Percentiles rank a stretch among this genome's conserved stretches.
Conservation (phyloP, 2,113 vertebrate genomes). For the Trinectes maculatus region DNA sequence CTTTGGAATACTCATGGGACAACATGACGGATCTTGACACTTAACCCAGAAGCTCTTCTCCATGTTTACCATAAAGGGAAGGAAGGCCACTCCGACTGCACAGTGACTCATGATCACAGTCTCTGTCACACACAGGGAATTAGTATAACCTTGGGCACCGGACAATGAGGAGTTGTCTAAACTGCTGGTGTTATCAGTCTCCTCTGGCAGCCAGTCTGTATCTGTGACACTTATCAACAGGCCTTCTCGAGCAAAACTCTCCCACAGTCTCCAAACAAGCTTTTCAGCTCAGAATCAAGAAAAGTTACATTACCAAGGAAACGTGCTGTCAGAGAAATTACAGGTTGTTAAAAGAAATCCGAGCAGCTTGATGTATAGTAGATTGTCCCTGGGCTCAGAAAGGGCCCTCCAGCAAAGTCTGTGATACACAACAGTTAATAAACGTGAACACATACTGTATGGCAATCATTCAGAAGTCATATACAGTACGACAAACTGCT, state of each 20-base stretch:
- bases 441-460: neutral
- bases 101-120: constrained; percentile 63
- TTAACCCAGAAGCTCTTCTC: constrained; percentile 6
- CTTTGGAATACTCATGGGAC: neutral
- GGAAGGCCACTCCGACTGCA: constrained; percentile 43
- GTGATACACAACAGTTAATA: neutral
- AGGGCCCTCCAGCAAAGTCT: neutral
- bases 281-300: constrained; percentile 11
- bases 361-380: neutral
- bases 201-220: constrained; percentile 34
- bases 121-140: constrained; percentile 72
- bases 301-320: constrained; percentile 12
- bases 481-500: neutral
- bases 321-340: neutral
- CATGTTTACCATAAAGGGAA: constrained; percentile 37
- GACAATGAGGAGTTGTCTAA: constrained; percentile 77
- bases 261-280: constrained; percentile 49
- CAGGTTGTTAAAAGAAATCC: neutral
- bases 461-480: neutral
- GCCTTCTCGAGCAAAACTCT: constrained; percentile 47
- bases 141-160: constrained; percentile 65
- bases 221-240: constrained; percentile 59
- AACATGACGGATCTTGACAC: too few species aligned
- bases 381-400: neutral
- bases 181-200: constrained; percentile 60